phyloP scores from a whole-genome alignment of 2,797 vertebrate genomes.

The Trichosurus vulpecula region DNA sequence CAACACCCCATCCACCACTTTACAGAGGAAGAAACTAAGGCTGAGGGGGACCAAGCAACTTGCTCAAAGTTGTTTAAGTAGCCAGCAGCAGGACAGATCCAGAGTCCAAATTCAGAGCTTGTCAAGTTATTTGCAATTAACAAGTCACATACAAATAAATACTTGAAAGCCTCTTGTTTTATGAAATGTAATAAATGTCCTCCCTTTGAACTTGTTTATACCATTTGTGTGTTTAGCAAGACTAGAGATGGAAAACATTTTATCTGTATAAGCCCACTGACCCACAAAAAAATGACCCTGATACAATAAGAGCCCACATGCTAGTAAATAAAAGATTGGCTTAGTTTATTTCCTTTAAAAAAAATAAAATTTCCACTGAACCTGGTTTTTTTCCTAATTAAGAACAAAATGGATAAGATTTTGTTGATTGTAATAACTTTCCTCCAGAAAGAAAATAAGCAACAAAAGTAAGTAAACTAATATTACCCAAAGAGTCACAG shows the following conservation, averaged over 20 bases:
- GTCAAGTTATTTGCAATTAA: not conserved
- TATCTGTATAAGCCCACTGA: not conserved
- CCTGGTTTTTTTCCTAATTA: not conserved
- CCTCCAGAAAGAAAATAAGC: conserved; percentile 14
- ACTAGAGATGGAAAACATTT: not conserved
- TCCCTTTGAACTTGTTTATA: not conserved
- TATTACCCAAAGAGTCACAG: not conserved
- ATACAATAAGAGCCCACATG: not conserved
- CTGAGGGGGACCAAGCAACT: not conserved
- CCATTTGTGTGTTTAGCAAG: not conserved
- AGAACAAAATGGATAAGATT: conserved; percentile 17
- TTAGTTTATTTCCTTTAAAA: not conserved
- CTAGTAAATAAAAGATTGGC: not conserved
- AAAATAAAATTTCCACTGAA: not conserved
- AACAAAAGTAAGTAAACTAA: not conserved
- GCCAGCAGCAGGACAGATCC: not conserved
- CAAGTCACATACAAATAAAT: not conserved
- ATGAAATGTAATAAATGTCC: not conserved
- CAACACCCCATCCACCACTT: not conserved
- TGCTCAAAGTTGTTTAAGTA: not conserved
- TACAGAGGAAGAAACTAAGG: not conserved
- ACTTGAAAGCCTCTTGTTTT: not conserved
- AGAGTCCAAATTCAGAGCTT: not conserved
- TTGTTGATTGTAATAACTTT: not conserved
- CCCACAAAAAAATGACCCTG: not conserved